Percentiles rank a stretch among this genome's conserved stretches.
Conservation (phyloP, 2,888 invertebrate genomes). For the Emesis russula region DNA sequence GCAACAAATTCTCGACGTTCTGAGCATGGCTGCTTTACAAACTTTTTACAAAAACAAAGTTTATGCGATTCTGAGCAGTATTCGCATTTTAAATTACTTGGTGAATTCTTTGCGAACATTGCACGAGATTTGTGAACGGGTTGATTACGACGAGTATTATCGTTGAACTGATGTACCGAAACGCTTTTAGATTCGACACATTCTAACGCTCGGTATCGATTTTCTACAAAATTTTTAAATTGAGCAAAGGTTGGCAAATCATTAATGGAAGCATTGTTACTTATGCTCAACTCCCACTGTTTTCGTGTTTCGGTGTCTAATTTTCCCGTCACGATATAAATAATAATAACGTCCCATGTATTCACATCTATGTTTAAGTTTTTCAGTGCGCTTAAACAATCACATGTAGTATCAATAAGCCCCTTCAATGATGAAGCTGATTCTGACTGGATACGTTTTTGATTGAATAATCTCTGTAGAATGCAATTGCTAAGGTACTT, state of each 20-base stretch:
- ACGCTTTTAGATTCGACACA: conserved; percentile 35
- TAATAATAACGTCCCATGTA: too few relatives aligned
- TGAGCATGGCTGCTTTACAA: not conserved
- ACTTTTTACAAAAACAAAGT: conserved; percentile 33
- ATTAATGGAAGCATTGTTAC: conserved; percentile 25
- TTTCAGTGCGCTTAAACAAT: too few relatives aligned
- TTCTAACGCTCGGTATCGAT: conserved; percentile 44
- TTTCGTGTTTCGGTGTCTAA: too few relatives aligned
- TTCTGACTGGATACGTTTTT: too few relatives aligned
- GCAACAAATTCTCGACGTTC: not conserved
- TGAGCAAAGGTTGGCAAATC: conserved; percentile 49
- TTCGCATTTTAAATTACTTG: conserved; percentile 28
- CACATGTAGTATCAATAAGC: too few relatives aligned
- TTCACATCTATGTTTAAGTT: too few relatives aligned
- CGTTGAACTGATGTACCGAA: not conserved
- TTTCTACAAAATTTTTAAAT: conserved; percentile 40
- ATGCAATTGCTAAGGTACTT: too few relatives aligned
- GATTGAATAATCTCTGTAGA: too few relatives aligned
- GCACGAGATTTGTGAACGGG: not conserved
- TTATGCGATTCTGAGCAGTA: conserved; percentile 38
- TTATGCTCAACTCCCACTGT: conserved; percentile 36
- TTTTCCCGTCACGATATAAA: too few relatives aligned
- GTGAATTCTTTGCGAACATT: conserved; percentile 29
- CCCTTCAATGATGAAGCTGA: too few relatives aligned
- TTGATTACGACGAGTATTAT: not conserved